A percentile compares a stretch with the other conserved stretches of the same genome.
Conservation (phyloP, 64 coral and sea anemone genomes). For the Montipora sp. region DNA sequence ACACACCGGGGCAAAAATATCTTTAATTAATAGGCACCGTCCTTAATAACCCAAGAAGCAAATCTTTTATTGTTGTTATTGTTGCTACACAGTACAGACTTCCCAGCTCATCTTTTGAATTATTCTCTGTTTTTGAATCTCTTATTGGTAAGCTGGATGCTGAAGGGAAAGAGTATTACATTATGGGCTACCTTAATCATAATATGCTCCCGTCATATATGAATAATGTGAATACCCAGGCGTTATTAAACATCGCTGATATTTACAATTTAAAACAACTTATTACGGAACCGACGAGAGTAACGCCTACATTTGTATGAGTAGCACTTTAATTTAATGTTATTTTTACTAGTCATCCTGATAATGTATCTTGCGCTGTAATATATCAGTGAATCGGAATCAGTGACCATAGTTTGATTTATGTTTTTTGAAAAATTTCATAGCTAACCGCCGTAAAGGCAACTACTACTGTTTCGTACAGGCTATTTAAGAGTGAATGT, state of each 20-base stretch:
- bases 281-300: background rate
- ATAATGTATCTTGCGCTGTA: too few species aligned
- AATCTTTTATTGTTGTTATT: background rate
- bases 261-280: background rate
- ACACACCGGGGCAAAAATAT: too few species aligned
- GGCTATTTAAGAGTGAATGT: too few species aligned
- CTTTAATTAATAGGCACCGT: too few species aligned
- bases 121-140: background rate
- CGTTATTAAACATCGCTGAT: background rate
- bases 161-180: background rate
- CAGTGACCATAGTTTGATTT: too few species aligned
- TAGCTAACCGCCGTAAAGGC: background rate
- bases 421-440: background rate
- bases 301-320: background rate
- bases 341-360: background rate
- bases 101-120: background rate
- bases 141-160: background rate
- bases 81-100: background rate
- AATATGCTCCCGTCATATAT: background rate
- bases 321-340: background rate
- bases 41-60: background rate
- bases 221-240: background rate
- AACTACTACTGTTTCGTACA: too few species aligned
- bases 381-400: too few species aligned
- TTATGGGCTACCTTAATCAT: background rate